phyloP scores from a whole-genome alignment of 64 coral and sea anemone genomes.

The Porites australiensis region DNA sequence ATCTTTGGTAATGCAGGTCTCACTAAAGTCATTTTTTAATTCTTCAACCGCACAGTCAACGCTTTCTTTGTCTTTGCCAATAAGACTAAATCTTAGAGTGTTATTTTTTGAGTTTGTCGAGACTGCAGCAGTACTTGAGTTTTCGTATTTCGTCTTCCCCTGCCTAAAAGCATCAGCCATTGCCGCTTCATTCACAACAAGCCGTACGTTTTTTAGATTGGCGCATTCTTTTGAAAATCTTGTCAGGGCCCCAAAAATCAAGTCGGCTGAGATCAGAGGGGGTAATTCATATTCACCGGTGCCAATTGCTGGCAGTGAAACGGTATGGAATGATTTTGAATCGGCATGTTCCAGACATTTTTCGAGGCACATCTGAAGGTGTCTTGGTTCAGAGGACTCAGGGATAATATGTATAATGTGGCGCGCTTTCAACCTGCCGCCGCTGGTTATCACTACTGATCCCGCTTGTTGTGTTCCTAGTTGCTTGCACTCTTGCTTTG shows the following conservation, averaged over 20 bases:
- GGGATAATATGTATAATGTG: constrained; percentile 9
- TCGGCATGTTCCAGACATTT: neutral
- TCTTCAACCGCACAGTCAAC: neutral
- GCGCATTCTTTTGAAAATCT: neutral
- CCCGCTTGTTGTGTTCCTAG: neutral
- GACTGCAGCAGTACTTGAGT: neutral
- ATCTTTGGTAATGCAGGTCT: neutral
- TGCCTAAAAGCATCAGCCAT: neutral
- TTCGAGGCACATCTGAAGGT: neutral
- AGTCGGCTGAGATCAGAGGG: neutral
- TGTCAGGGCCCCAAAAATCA: neutral
- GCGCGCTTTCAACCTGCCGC: neutral
- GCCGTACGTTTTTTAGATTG: neutral
- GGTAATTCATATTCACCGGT: neutral
- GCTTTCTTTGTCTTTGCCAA: constrained; percentile 1
- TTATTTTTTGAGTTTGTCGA: neutral
- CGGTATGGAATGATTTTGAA: neutral
- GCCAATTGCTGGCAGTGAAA: neutral
- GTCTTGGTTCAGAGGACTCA: neutral
- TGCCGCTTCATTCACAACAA: neutral
- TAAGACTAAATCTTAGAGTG: neutral
- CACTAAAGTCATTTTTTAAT: neutral
- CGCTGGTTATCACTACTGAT: neutral
- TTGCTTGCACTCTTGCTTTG: neutral
- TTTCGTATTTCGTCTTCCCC: neutral